Evolutionary conservation across 2,888 invertebrate genomes (phyloP).

Genomic region (Saturnia pavonia): DNA sequence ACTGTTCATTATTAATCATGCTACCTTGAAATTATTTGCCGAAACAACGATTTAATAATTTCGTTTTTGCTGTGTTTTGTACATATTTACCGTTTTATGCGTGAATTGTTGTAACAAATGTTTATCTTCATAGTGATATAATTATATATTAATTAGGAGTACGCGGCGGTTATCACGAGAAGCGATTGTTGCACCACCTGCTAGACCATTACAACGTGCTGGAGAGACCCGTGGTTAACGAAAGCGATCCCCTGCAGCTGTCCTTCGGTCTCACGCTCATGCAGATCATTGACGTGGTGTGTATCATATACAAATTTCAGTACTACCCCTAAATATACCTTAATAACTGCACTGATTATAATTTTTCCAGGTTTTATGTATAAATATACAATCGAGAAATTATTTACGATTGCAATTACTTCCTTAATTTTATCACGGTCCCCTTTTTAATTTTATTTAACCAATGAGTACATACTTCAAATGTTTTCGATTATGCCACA

Average conservation of each 20-base stretch:
- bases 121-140: background rate
- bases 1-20: no score
- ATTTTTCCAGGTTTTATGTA: background rate
- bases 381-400: background rate
- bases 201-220: constrained; percentile 96
- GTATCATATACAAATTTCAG: background rate
- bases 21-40: no score
- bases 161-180: constrained; percentile 95
- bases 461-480: background rate
- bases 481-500: background rate
- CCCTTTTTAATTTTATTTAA: background rate
- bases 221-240: constrained; percentile 97
- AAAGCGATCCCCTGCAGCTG: constrained; percentile 96
- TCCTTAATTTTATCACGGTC: background rate
- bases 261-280: constrained; percentile 98
- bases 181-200: constrained; percentile 94
- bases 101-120: background rate
- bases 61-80: no score
- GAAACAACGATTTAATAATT: no score
- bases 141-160: constrained; percentile 78
- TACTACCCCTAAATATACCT: background rate
- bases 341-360: background rate
- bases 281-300: constrained; percentile 98
- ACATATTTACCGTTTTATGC: background rate
- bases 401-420: background rate